These are phyloP conservation scores for Trachymyrmex cornetzi DNA, from an alignment of 1,140 invertebrate species.

Conservation along the genomic window DNA sequence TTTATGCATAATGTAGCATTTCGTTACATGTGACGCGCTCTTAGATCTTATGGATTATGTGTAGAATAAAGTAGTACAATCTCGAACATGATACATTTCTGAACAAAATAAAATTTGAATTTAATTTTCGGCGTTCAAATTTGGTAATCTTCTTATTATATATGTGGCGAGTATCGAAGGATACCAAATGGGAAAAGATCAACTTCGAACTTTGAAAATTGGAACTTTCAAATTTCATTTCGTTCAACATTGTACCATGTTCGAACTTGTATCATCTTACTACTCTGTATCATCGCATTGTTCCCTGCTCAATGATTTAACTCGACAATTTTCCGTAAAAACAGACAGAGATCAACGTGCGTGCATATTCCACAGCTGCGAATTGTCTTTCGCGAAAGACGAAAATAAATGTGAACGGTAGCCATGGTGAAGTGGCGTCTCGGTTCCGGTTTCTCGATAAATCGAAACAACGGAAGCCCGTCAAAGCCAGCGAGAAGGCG, in stretches of 20 bases:
- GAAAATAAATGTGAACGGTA: slow-evolving; percentile 17
- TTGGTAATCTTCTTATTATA: too few relatives aligned
- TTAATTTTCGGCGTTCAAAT: too few relatives aligned
- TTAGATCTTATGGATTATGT: background rate
- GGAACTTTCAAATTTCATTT: background rate
- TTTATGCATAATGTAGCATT: background rate
- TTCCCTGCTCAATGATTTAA: background rate
- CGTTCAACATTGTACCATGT: too few relatives aligned
- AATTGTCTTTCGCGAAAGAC: slow-evolving; percentile 56
- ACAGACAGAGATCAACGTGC: background rate
- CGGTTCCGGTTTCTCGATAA: slow-evolving; percentile 85
- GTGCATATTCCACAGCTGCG: slow-evolving; percentile 13
- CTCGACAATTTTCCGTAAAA: background rate
- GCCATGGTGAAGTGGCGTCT: slow-evolving; percentile 32
- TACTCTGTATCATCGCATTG: too few relatives aligned
- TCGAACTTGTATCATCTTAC: background rate
- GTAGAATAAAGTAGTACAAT: too few relatives aligned
- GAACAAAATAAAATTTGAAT: too few relatives aligned
- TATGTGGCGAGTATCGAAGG: too few relatives aligned
- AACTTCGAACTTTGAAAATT: too few relatives aligned
- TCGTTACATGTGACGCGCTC: background rate
- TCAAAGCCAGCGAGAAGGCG: slow-evolving; percentile 76
- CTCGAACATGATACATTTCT: too few relatives aligned
- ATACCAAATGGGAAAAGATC: too few relatives aligned
- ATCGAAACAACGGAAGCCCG: slow-evolving; percentile 84